Conservation (phyloP, 2,888 invertebrate genomes). For the Elysia crispata region DNA sequence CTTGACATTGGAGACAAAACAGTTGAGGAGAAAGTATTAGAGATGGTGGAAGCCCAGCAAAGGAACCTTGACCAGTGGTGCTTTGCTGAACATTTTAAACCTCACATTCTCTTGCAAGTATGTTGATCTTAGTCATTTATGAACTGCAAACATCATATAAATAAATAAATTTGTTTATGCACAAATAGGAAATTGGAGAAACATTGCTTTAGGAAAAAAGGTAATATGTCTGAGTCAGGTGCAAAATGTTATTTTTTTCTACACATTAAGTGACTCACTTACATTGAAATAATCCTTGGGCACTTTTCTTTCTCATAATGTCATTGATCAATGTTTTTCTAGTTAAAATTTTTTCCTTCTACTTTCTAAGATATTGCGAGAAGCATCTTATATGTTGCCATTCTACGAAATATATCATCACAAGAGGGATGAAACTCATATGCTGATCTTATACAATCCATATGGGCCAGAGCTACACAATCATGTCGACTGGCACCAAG, state of each 20-base stretch:
- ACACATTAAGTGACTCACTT: too few relatives aligned
- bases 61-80: constrained; percentile 76
- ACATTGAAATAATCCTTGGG: too few relatives aligned
- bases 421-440: constrained; percentile 72
- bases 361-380: constrained; percentile 64
- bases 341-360: too few relatives aligned
- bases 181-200: too few relatives aligned
- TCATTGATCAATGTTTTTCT: too few relatives aligned
- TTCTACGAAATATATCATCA: constrained; percentile 75
- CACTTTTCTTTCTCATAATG: too few relatives aligned
- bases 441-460: constrained; percentile 76
- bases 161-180: too few relatives aligned
- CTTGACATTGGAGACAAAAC: constrained; percentile 55
- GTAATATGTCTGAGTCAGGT: too few relatives aligned
- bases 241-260: too few relatives aligned
- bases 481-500: constrained; percentile 72
- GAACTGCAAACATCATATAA: too few relatives aligned
- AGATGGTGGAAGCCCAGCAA: constrained; percentile 72
- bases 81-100: constrained; percentile 76
- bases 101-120: constrained; percentile 74
- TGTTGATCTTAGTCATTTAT: background rate
- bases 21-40: constrained; percentile 68
- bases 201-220: too few relatives aligned
- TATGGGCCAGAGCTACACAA: constrained; percentile 68
- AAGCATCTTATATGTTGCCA: constrained; percentile 71